These are phyloP conservation scores for Pedionomus torquatus DNA, from an alignment of 2,113 vertebrate species.

Conservation along the genomic window DNA sequence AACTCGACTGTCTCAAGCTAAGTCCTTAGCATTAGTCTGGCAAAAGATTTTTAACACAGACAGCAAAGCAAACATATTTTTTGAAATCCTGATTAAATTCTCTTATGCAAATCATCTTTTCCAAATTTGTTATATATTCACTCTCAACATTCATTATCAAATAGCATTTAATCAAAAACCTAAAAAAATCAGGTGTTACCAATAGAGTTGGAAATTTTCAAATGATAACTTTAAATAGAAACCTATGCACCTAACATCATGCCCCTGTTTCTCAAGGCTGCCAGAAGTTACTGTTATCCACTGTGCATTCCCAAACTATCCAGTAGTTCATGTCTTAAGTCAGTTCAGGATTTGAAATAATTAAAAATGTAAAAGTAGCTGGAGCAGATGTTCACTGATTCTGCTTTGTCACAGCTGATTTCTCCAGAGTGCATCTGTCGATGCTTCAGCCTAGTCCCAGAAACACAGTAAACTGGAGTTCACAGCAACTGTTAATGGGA, in stretches of 20 bases:
- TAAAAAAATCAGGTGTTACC: background rate
- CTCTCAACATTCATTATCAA: background rate
- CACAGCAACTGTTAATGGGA: background rate
- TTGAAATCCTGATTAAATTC: background rate
- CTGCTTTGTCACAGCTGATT: background rate
- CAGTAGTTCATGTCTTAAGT: background rate
- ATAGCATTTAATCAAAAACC: background rate
- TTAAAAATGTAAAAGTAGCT: constrained; percentile 29
- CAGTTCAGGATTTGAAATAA: background rate
- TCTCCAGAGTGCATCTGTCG: background rate
- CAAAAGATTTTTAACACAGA: background rate
- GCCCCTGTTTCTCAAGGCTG: background rate
- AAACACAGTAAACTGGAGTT: background rate
- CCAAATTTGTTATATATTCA: background rate
- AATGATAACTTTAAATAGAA: background rate
- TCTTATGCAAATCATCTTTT: background rate
- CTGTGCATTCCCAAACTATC: background rate
- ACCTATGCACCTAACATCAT: background rate
- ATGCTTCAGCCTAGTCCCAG: background rate
- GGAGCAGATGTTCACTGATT: background rate
- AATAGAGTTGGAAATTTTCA: background rate
- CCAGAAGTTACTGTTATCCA: background rate
- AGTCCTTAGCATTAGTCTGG: background rate
- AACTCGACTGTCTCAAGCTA: background rate
- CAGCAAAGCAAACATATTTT: background rate